Evolutionary conservation across 2,888 invertebrate species (phyloP), one percentile per base, ranked within the genome.

Genomic region (Conus canariensis): DNA sequence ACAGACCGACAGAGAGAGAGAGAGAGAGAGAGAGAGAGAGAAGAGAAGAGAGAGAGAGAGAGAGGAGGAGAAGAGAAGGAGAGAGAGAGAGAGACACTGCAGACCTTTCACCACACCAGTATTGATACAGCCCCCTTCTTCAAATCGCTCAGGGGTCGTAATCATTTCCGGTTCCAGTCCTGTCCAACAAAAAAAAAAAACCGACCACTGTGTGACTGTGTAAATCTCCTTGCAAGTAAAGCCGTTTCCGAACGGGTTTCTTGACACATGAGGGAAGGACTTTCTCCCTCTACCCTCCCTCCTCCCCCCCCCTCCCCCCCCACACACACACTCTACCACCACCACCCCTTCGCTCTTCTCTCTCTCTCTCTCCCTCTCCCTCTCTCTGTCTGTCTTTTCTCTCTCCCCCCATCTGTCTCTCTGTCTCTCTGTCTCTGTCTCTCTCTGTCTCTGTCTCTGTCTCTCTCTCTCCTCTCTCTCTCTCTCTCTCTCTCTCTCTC

Each of bases 161-260:
- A 74, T 74, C 74, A 74, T 74, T 74, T 74, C 74, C 74, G 74
- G 74, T 74, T 10, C 74, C n/a, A 74, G 25, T 74, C 22, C n/a
- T n/a, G 45, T 4, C 45, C 45, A 45, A 45, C 45, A 45, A 45
- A 45, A 45, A 45, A 45, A 45, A 45, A 30, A 30, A n/a, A n/a
- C 30, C 45, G 45, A 45, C 45, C 45, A 45, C 3, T 45, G 45
- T 45, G 45, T 45, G 45, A 74, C 74, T n/a, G n/a, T 74, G n/a
- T 74, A 74, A 74, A 74, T 74, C 74, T 22, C 70, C 70, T n/a
- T n/a, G 74, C 22, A 74, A 74, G 74, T 74, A 74, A 74, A 74
- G n/a, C 22, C 74, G n/a, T 22, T 74, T 74, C 74, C n/a, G n/a
- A 74, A 74, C 74, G 74, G 60, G 16, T 64, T 64, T 64, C 60